These are phyloP conservation scores for Philhelius pedissequus DNA, from an alignment of 2,888 invertebrate genomes.

Conservation along the genomic window DNA sequence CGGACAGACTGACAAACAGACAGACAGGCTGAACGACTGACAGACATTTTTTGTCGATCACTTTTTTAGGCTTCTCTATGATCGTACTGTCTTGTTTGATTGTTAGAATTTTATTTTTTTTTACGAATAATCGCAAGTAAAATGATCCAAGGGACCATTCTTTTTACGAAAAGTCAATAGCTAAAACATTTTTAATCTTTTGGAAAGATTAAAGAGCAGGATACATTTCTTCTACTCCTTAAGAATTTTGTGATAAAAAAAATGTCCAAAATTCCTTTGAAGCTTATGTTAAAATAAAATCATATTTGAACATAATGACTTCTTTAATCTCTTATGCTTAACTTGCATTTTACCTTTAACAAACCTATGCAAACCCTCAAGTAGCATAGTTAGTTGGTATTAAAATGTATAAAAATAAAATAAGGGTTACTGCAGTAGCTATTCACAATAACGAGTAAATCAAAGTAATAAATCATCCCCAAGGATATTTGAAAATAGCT, in stretches of 20 bases:
- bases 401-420: neutral
- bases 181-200: no score
- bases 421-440: slow-evolving; percentile 26
- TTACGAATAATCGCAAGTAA: no score
- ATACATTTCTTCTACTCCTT: neutral
- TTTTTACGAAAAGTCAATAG: no score
- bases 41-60: no score
- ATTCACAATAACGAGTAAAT: slow-evolving; percentile 21
- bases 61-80: no score
- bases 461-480: slow-evolving; percentile 59
- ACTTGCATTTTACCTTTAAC: neutral
- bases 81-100: no score
- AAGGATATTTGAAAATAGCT: slow-evolving; percentile 28
- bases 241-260: neutral
- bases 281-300: neutral
- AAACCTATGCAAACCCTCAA: neutral
- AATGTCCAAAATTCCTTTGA: neutral
- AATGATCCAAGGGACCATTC: no score
- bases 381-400: no score
- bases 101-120: no score
- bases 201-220: no score
- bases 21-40: no score
- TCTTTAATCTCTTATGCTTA: neutral
- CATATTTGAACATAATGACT: neutral
- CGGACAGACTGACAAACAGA: no score